Evolutionary conservation across 1,140 invertebrate genomes (phyloP).

Genomic region (Drosophila repletoides): DNA sequence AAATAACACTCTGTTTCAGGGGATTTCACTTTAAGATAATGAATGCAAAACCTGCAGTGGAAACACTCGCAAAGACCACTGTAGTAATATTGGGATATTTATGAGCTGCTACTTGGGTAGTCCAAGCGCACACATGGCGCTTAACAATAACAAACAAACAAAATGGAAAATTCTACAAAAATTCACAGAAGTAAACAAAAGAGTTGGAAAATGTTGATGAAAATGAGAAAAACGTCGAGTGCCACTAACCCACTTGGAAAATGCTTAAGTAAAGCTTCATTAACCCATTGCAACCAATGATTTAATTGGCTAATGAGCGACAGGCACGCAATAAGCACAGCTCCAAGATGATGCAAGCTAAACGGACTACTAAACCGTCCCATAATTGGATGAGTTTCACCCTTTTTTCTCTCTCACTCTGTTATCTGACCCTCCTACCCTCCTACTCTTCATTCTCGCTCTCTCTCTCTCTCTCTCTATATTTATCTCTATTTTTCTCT

Average conservation of each 20-base stretch:
- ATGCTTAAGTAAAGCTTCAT: constrained; percentile 46
- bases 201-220: constrained; percentile 31
- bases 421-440: neutral
- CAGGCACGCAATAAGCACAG: constrained; percentile 49
- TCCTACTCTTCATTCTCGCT: neutral
- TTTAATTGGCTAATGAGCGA: constrained; percentile 55
- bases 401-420: neutral
- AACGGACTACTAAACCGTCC: constrained; percentile 39
- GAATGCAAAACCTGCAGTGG: too few relatives aligned
- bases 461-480: neutral
- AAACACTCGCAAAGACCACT: too few relatives aligned
- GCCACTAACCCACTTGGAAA: constrained; percentile 70
- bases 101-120: constrained; percentile 41
- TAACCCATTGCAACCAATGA: constrained; percentile 41
- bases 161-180: constrained; percentile 30
- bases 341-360: constrained; percentile 53
- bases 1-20: too few relatives aligned
- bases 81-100: constrained; percentile 49
- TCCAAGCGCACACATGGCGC: constrained; percentile 47
- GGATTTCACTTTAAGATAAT: too few relatives aligned
- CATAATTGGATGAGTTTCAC: constrained; percentile 13
- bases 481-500: too few relatives aligned
- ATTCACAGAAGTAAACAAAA: constrained; percentile 50
- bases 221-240: constrained; percentile 40
- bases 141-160: constrained; percentile 44